phyloP scores from a whole-genome alignment of 2,113 vertebrate species.

The Tragelaphus imberbis region DNA sequence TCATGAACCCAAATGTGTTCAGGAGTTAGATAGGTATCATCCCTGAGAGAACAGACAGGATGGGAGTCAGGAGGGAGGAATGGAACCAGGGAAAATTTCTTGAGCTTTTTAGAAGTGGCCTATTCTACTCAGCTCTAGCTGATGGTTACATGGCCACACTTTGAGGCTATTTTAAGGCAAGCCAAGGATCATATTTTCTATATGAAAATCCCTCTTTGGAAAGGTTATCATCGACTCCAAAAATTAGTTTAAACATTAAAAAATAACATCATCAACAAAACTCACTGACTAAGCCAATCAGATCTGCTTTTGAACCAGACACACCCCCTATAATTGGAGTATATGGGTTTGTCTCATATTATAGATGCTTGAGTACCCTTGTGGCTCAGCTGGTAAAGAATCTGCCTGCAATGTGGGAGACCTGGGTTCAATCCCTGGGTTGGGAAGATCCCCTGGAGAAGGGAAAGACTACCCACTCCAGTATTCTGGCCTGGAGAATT shows the following conservation, averaged over 20 bases:
- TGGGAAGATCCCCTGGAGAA: background rate
- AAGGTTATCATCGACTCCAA: background rate
- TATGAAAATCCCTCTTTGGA: background rate
- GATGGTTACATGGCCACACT: background rate
- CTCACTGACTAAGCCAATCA: background rate
- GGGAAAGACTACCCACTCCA: background rate
- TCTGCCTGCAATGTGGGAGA: background rate
- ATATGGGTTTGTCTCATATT: background rate
- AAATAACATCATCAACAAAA: background rate
- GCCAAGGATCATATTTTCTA: background rate
- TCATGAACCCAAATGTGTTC: background rate
- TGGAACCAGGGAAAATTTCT: background rate
- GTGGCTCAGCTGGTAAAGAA: background rate
- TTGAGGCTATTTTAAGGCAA: background rate
- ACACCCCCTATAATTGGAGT: background rate
- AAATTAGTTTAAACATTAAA: background rate
- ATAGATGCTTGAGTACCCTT: background rate
- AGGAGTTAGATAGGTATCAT: background rate
- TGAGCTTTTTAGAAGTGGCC: background rate
- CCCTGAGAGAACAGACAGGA: background rate
- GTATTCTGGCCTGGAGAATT: background rate
- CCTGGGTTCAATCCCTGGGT: background rate
- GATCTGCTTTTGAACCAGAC: background rate
- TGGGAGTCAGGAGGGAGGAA: too few species aligned
- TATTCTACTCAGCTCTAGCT: too few species aligned